Percentiles rank a stretch among this genome's conserved stretches.
Evolutionary conservation across 2,888 invertebrate species (phyloP).

Genomic region (Leptogaster cylindrica): DNA sequence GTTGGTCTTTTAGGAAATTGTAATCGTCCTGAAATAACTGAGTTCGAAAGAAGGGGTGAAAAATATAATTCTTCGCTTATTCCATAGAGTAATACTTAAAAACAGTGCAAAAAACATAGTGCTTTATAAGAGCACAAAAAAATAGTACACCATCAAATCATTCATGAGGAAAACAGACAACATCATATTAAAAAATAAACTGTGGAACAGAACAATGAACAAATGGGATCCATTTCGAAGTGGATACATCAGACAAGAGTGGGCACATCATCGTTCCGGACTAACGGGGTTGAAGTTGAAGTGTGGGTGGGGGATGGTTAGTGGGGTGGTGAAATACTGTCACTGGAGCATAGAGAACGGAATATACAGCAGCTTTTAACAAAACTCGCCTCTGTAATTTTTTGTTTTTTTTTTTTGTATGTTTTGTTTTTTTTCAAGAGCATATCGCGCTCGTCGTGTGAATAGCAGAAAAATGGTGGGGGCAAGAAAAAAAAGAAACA

Average conservation of each 20-base stretch:
- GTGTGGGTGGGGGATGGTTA: neutral
- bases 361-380: conserved; percentile 17
- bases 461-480: neutral
- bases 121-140: no score
- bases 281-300: neutral
- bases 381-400: neutral
- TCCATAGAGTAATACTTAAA: no score
- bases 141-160: conserved; percentile 43
- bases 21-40: no score
- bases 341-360: neutral
- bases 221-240: conserved; percentile 33
- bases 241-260: neutral
- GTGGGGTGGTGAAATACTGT: neutral
- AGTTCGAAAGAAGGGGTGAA: no score
- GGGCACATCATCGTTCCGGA: neutral
- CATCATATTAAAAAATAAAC: conserved; percentile 38
- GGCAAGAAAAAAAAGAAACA: neutral
- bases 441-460: neutral
- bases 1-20: no score
- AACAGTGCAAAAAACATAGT: no score
- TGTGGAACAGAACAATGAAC: conserved; percentile 38
- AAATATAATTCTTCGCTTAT: no score
- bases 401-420: neutral
- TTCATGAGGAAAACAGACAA: conserved; percentile 44
- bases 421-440: conserved; percentile 15